Conservation (phyloP, 2,113 vertebrate genomes). For the Epinephelus lanceolatus region DNA sequence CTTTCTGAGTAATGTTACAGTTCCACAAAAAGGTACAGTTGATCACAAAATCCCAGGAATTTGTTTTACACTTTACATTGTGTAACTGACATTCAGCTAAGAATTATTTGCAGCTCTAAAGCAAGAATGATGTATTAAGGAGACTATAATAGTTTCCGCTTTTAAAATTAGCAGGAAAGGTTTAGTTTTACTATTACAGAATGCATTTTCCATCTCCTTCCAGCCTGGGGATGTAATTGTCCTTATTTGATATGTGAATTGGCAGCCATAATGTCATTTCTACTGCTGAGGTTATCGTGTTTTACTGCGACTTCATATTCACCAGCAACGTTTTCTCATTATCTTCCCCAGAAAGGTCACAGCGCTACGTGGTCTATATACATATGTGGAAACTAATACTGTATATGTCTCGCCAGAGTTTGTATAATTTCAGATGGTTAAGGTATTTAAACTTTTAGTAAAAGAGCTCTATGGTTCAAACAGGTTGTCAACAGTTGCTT, state of each 20-base stretch:
- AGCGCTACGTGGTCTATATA: neutral
- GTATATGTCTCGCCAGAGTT: neutral
- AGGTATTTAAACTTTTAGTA: conserved; percentile 59
- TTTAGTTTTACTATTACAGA: neutral
- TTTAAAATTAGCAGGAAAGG: conserved; percentile 8
- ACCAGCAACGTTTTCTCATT: neutral
- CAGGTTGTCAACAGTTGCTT: conserved; percentile 74
- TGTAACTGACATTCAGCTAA: conserved; percentile 1
- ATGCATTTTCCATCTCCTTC: conserved; percentile 31
- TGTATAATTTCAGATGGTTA: conserved; percentile 40
- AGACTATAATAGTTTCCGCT: conserved; percentile 3
- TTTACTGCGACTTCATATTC: conserved; percentile 31
- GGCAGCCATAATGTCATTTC: conserved; percentile 42
- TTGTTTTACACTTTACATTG: conserved; percentile 44
- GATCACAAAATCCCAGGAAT: conserved; percentile 23
- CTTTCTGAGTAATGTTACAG: conserved; percentile 22
- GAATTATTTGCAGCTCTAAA: conserved; percentile 9
- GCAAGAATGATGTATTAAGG: conserved; percentile 2
- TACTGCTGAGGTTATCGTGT: conserved; percentile 40
- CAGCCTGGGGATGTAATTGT: conserved; percentile 43
- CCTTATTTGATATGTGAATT: conserved; percentile 46
- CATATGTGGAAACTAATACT: conserved; percentile 2
- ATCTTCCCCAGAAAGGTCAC: conserved; percentile 24
- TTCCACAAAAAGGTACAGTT: conserved; percentile 19
- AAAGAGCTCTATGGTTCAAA: conserved; percentile 42